Base-by-base conservation (phyloP, 1,140 invertebrate species). In the Drosophila bocqueti region DNA sequence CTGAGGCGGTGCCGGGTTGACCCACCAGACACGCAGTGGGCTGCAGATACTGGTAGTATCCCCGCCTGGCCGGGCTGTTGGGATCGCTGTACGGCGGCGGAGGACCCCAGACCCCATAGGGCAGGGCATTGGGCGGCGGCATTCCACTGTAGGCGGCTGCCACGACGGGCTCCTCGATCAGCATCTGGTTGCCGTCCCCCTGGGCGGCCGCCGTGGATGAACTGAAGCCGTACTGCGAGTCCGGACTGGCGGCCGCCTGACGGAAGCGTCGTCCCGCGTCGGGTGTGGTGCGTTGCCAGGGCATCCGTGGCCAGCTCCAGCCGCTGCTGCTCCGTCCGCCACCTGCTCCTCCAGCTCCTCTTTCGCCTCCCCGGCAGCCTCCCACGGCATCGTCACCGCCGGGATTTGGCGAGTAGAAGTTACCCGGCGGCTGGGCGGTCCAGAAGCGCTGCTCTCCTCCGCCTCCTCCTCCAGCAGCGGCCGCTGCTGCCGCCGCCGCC, bases 401-500 rank as follows among this genome's bases (percentile, higher is more conserved):
- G 0, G 96, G 96, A 93, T 97, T 97, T 1, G 96, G 96, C 0
- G 96, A 96, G 77, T 97, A 97, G 18, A 97, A 94, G 85, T 97
- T 97, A 0, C 96, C 96, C 24, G 90, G 87, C 3, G 86, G 90
- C 21, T 91, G 92, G 15, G 87, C 73, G 62, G 87, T 90, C 54
- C 91, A 92, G 40, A 87, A 81, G 18, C 82, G 82, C 49, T 92
- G 90, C 7, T 79, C 76, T 1, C 65, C 80, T 8, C 63, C 73
- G 0, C 81, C 85, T 3, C 84, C 84, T 11, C 68, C 78, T 3
- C 84, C 84, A 1, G 65, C 78, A 1, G 79, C 75, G 0, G 63
- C 89, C 9, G 81, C 84, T 13, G 83, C 83, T 24, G 79, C 84
- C 0, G 76, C 84, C 0, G 76, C 86, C 9, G 87, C 86, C 9